Base-by-base conservation (phyloP, 2,113 vertebrate species). In the Colius striatus region DNA sequence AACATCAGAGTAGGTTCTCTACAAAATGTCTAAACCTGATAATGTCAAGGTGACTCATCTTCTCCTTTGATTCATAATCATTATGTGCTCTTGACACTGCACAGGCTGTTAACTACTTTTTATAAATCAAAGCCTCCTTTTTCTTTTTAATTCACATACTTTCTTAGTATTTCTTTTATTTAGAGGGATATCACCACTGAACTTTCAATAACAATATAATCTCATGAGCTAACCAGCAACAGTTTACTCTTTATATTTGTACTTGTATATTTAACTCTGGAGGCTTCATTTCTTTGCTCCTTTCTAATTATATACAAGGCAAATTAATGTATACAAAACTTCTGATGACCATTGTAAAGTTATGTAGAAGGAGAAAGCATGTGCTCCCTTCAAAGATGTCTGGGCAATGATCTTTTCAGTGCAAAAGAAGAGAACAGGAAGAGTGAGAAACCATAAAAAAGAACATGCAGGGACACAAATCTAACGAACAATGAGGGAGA, bases 41-140 rank as follows among this genome's bases (percentile, higher is more conserved):
- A 97, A 98, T 96, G 95, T 96, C 96, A 97, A 90, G 76, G 79
- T 97, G 95, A 97, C 93, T 97, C 97, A 97, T 92, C 93, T 84
- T 93, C 58, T 95, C 96, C 93, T 95, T 94, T 94, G 58, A 96
- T 95, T 95, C 86, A 87, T 89, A 97, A 95, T 87, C 87, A 96
- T 89, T 97, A 87, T 43, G 62, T 79, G 87, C 92, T 87, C 84
- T 95, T 97, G 62, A 97, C 76, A 95, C 41, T 20, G 22, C 63
- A 92, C 74, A 93, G 63, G 67, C 73, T 92, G 88, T 68, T 94
- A 96, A 74, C 61, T 90, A 79, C 30, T 85, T 80, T 96, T 93
- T 84, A 62, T 78, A 94, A 95, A 91, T 41, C 50, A 89, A 89
- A 94, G 70, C 63, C 30, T 75, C 53, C 23, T 65, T 73, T 80